Conservation (phyloP, 2,888 invertebrate species). For the Scrobipalpa costella region DNA sequence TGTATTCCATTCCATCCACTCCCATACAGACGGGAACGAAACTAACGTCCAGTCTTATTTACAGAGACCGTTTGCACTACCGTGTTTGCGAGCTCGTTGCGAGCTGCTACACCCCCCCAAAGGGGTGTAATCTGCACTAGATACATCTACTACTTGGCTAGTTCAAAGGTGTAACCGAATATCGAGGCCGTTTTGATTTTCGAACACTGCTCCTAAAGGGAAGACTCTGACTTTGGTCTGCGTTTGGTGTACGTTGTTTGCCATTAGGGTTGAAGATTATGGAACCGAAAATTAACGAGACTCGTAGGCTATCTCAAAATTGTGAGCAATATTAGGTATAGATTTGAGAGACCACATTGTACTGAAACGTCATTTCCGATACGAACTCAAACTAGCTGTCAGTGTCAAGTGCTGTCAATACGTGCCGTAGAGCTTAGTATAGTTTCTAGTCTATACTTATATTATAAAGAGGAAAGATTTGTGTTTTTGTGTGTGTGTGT, state of each 20-base stretch:
- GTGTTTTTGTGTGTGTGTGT: too few relatives aligned
- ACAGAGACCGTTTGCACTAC: conserved; percentile 55
- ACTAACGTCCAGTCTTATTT: conserved; percentile 53
- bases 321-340: too few relatives aligned
- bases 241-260: not conserved
- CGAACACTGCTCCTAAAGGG: not conserved
- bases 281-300: too few relatives aligned
- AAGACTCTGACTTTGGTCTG: not conserved
- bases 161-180: not conserved
- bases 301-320: too few relatives aligned
- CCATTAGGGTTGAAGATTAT: not conserved
- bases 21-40: conserved; percentile 26
- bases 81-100: conserved; percentile 30
- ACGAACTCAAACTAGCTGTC: too few relatives aligned
- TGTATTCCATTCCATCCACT: conserved; percentile 23
- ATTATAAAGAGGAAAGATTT: too few relatives aligned
- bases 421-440: too few relatives aligned
- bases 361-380: too few relatives aligned
- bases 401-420: too few relatives aligned
- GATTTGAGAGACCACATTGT: too few relatives aligned
- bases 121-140: conserved; percentile 7
- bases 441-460: too few relatives aligned
- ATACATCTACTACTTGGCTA: not conserved
- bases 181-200: not conserved
- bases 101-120: conserved; percentile 12